Base-by-base conservation (phyloP, 2,113 vertebrate species). In the Lamprotornis superbus region DNA sequence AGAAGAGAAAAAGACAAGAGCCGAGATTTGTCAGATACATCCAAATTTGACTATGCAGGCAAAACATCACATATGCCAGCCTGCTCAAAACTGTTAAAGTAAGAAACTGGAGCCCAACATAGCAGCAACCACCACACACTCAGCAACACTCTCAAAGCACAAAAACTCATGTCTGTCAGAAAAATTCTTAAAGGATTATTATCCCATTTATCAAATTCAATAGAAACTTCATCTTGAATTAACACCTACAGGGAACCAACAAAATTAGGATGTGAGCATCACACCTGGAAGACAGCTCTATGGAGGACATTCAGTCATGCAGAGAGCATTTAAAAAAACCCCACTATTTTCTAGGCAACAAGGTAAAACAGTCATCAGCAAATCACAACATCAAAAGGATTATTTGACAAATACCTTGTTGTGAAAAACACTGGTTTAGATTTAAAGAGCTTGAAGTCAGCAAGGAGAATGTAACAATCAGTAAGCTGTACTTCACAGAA, bases 81-180 rank as follows among this genome's bases (percentile, higher is more conserved):
- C 93, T 83, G 74, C 65, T 83, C 70, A 84, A 89, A 67, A 64
- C 75, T 80, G 47, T 89, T 87, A 94, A 75, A 42, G 20, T 47
- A 89, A 77, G 80, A 68, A 82, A 94, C 40, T 59, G 50, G 37
- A 96, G 52, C 65, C 35, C 59, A 73, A 83, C 46, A 71, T 15
- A 61, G 47, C 39, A 91, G 59, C 78, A 97, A 78, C 56, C 87
- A 89, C 35, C 91, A 84, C 79, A 73, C 47, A 27, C 50, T 89
- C 78, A 95, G 79, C 60, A 95, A 39, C 42, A 67, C 60, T 63
- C 84, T 33, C 93, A 85, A 73, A 33, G 87, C 87, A 93, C 81
- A 91, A 47, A 87, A 92, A 42, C 9, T 61, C 68, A 19, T 25
- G 35, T 88, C 60, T 40, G 7, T 31, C 79, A 40, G 40, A 60